Base-by-base conservation (phyloP, 2,797 vertebrate genomes). In the Sebastiscus tertius region DNA sequence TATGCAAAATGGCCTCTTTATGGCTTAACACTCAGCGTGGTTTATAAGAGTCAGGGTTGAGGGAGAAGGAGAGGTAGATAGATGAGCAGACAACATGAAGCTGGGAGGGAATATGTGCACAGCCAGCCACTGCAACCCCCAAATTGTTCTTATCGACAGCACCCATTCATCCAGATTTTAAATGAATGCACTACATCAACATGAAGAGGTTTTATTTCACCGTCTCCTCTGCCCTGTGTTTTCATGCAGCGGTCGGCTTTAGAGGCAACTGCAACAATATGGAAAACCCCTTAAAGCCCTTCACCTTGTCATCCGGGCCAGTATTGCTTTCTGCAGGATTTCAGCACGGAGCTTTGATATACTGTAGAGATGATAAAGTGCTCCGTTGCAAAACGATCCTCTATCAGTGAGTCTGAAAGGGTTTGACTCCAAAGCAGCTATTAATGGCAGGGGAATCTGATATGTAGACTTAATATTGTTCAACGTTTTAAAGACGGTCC, bases 1-100 rank as follows among this genome's bases (percentile, higher is more conserved):
- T 90, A 94, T 90, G 88, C 79, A 92, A 93, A 93, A 93, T 85
- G 70, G 87, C 70, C 77, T 65, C 87, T 94, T 94, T 93, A 92
- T 88, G 84, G 83, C 42, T 61, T 46, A 42, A 79, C 83, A 75
- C 70, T 87, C 75, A 24, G 73, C 16, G 5, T 82, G 77, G 77
- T 87, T 89, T 84, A 80, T 85, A 77, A 71, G 46, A 77, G 78
- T 87, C 13, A 0, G 71, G 49, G 83, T 63, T 85, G 52, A 34
- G 63, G 34, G 69, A 69, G 72, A 42, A 24, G 67, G 56, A 59
- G 62, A 31, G 26, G 39, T 49, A 34, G 66, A 66, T 52, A 76
- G 61, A 62, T 49, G 8, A 75, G 61, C 64, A 72, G 68, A 73
- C 68, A 79, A 71, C 46, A n/a, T 29, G 33, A n/a, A 26, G 39